Conservation (phyloP, 1,140 invertebrate genomes). For the Reticulitermes speratus region DNA sequence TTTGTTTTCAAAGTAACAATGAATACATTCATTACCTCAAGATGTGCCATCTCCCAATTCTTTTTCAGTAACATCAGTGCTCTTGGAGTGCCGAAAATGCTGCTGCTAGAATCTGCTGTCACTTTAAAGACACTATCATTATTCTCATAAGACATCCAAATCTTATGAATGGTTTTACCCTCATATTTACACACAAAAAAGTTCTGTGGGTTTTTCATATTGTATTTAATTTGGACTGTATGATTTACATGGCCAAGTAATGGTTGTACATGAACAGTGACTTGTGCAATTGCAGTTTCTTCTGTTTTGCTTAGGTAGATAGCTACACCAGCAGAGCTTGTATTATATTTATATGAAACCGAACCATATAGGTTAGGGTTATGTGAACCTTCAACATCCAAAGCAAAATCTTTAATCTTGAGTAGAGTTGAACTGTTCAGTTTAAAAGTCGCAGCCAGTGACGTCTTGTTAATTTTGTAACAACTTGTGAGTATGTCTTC, state of each 20-base stretch:
- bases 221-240: not conserved
- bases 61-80: not conserved
- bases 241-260: not conserved
- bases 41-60: not conserved
- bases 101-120: not conserved
- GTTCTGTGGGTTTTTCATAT: not conserved
- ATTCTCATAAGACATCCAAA: not conserved
- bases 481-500: not conserved
- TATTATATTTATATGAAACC: not conserved
- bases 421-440: not conserved
- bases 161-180: not conserved
- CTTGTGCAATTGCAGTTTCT: not conserved
- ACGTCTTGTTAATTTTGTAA: not conserved
- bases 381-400: not conserved
- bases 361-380: not conserved
- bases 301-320: not conserved
- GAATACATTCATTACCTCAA: conserved; percentile 14
- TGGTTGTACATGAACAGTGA: not conserved
- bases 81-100: conserved; percentile 14
- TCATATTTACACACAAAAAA: not conserved
- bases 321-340: not conserved
- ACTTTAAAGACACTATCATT: not conserved
- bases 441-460: not conserved
- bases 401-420: not conserved
- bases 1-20: conserved; percentile 12